A percentile compares a stretch with the other conserved stretches of the same genome.
Evolutionary conservation across 2,113 vertebrate genomes (phyloP).

Genomic region (Zosterops japonicus): DNA sequence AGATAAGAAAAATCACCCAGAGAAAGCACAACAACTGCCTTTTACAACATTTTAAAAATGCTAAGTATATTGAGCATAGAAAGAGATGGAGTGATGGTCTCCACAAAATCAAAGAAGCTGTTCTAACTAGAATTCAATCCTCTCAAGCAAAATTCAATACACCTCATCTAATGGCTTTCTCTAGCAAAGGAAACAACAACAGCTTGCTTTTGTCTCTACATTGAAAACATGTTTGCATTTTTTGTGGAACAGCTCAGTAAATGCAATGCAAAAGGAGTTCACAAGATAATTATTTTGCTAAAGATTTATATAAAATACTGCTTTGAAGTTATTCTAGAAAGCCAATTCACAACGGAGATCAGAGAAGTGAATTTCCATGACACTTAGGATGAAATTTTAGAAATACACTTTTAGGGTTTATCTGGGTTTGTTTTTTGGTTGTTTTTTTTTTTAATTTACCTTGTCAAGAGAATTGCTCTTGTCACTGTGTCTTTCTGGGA

Average conservation of each 20-base stretch:
- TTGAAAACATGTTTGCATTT: not conserved
- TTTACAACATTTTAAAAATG: not conserved
- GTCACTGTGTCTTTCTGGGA: conserved; percentile 86
- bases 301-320: not conserved
- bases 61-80: not conserved
- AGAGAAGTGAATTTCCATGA: not conserved
- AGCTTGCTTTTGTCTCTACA: not conserved
- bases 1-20: not conserved
- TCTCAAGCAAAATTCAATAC: not conserved
- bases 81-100: not conserved
- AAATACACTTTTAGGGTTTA: not conserved
- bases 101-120: not conserved
- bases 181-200: not conserved
- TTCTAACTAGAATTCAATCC: not conserved
- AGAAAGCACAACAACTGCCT: not conserved
- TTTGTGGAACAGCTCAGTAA: not conserved
- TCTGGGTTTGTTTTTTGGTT: not conserved
- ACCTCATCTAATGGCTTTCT: not conserved
- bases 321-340: not conserved
- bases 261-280: not conserved
- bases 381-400: not conserved
- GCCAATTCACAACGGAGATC: not conserved
- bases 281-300: not conserved
- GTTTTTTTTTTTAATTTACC: conserved; percentile 78
- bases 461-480: conserved; percentile 93